Conservation (phyloP, 2,888 invertebrate genomes). For the Diachrysia chrysitis region DNA sequence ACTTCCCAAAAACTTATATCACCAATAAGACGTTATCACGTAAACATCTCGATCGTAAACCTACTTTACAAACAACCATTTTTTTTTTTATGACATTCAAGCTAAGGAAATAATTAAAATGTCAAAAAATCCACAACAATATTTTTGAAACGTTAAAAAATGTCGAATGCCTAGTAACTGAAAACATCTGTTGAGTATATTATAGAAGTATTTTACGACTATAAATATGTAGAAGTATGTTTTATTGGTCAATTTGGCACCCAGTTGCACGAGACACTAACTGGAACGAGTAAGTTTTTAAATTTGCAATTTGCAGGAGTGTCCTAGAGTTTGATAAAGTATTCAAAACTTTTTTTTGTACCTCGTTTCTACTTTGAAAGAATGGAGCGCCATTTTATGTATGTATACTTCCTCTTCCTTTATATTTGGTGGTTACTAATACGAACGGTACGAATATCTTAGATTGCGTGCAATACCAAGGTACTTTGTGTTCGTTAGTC, state of each 20-base stretch:
- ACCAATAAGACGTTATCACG: too few species aligned
- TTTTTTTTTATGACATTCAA: not conserved
- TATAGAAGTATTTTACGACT: slow-evolving; percentile 26
- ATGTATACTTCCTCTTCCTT: slow-evolving; percentile 10
- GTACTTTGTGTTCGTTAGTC: slow-evolving; percentile 6
- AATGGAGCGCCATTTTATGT: slow-evolving; percentile 7
- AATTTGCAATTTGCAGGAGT: slow-evolving; percentile 14
- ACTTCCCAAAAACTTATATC: too few species aligned
- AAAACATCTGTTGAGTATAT: slow-evolving; percentile 15
- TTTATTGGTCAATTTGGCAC: slow-evolving; percentile 47
- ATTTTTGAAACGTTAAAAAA: too few species aligned
- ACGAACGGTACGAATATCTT: not conserved
- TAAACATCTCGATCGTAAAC: too few species aligned
- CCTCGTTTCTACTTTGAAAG: not conserved
- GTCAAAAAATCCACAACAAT: not conserved
- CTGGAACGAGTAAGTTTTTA: slow-evolving; percentile 22
- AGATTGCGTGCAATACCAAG: not conserved
- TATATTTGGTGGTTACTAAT: slow-evolving; percentile 1
- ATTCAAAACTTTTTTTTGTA: slow-evolving; percentile 16
- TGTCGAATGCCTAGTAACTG: slow-evolving; percentile 7
- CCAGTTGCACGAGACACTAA: slow-evolving; percentile 26
- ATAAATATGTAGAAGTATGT: slow-evolving; percentile 20
- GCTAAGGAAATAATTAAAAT: not conserved
- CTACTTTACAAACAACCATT: too few species aligned
- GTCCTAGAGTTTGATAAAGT: slow-evolving; percentile 12